These are phyloP conservation scores for Dryobotodes eremita DNA, from an alignment of 2,888 invertebrate genomes.

Conservation along the genomic window DNA sequence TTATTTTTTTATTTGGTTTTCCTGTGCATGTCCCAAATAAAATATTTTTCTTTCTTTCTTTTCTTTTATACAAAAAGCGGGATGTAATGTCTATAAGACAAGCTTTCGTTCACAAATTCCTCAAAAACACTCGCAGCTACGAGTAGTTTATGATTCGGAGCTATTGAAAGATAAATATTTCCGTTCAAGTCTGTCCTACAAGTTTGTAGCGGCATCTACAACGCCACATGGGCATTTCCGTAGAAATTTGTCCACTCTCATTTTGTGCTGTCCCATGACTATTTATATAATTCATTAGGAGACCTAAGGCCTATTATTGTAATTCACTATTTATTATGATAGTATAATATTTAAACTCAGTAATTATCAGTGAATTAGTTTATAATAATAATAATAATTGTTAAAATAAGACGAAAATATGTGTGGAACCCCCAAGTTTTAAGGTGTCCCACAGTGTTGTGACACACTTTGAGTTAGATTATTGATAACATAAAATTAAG, in stretches of 20 bases:
- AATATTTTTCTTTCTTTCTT: too few relatives aligned
- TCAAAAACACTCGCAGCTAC: neutral
- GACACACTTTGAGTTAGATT: neutral
- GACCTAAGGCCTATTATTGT: neutral
- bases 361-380: conserved; percentile 5
- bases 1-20: too few relatives aligned
- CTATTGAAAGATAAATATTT: neutral
- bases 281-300: neutral
- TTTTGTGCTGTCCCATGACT: conserved; percentile 1
- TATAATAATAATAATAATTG: conserved; percentile 4
- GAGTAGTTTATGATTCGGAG: neutral
- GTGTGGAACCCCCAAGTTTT: neutral
- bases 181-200: too few relatives aligned
- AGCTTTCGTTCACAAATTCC: neutral
- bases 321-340: conserved; percentile 2
- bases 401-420: conserved; percentile 15
- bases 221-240: conserved; percentile 1
- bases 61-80: neutral
- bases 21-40: too few relatives aligned
- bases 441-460: too few relatives aligned
- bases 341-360: conserved; percentile 7
- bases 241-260: conserved; percentile 1
- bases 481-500: conserved; percentile 1
- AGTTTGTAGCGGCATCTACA: too few relatives aligned
- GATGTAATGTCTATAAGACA: neutral